Conservation (phyloP, 2,113 vertebrate genomes). For the Tor tambroides region DNA sequence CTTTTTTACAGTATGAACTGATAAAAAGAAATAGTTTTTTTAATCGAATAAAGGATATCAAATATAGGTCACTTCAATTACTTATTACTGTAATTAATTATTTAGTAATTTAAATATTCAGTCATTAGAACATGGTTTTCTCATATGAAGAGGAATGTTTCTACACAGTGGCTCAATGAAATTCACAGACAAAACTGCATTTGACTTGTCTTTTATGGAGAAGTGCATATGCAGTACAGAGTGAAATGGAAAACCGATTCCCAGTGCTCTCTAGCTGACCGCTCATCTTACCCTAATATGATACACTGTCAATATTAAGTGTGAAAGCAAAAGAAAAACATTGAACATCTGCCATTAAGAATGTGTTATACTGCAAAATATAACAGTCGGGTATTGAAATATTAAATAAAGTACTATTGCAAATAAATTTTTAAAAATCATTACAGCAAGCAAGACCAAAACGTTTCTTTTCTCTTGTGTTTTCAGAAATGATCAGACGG, state of each 20-base stretch:
- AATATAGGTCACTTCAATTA: neutral
- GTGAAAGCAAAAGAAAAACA: neutral
- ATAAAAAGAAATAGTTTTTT: neutral
- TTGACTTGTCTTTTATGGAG: neutral
- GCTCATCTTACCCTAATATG: conserved; percentile 27
- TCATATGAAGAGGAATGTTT: neutral
- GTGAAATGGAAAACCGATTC: conserved; percentile 60
- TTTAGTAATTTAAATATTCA: neutral
- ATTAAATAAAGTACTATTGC: neutral
- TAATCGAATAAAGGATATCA: neutral
- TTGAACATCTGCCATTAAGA: neutral
- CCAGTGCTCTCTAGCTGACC: conserved; percentile 32
- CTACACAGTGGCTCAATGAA: neutral
- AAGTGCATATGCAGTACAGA: neutral
- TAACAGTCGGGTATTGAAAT: neutral
- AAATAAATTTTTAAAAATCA: neutral
- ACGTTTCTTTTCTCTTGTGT: neutral
- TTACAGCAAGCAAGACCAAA: neutral
- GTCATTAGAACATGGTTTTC: neutral
- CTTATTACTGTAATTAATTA: neutral
- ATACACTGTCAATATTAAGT: conserved; percentile 39
- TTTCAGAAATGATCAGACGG: conserved; percentile 91
- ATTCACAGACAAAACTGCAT: neutral
- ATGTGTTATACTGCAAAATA: neutral
- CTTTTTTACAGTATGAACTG: neutral